Base-by-base conservation (phyloP, 2,113 vertebrate genomes). In the Saccopteryx leptura region DNA sequence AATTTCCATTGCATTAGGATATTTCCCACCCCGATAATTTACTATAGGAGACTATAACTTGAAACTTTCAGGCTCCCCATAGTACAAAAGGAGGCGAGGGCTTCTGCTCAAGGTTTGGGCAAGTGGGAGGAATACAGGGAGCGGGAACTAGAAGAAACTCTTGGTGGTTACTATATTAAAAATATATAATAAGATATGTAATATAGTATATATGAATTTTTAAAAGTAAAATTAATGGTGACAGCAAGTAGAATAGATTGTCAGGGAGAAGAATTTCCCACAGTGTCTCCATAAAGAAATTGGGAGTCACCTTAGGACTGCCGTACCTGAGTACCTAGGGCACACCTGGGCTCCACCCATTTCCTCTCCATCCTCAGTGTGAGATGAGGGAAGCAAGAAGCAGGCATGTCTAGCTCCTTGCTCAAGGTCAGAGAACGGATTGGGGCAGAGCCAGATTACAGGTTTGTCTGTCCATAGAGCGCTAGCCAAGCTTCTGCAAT, bases 1-100 rank as follows among this genome's bases (percentile, higher is more conserved):
- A 89, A 76, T 91, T 96, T 91, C 95, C 79, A 97, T 68, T 13
- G 39, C 60, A 66, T 66, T 85, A 61, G 72, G 71, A 15, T 39
- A 68, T 56, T 28, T 56, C 66, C 71, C 81, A 39, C 56, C 89
- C 58, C 56, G n/a, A 60, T 66, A 79, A 87, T 86, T 92, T 96
- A 95, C 52, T n/a, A 39, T 17, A 50, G 15, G 15, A 91, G 58
- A 85, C 21, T 72, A 7, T 66, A 68, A 60, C 83, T 26, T 4
- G 6, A n/a, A 24, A 26, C 54, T 79, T 91, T 91, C 15, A 46
- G 26, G 9, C 8, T 88, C 4, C 23, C 75, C 33, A 68, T 48
- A 54, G 28, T 26, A 75, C 9, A 19, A 79, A 94, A 90, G 33
- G 66, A 92, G 56, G 23, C n/a, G 82, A 1, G 28, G 65, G 12